Evolutionary conservation across 2,797 vertebrate species (phyloP).

Genomic region (Amblyopsis hoosieri): DNA sequence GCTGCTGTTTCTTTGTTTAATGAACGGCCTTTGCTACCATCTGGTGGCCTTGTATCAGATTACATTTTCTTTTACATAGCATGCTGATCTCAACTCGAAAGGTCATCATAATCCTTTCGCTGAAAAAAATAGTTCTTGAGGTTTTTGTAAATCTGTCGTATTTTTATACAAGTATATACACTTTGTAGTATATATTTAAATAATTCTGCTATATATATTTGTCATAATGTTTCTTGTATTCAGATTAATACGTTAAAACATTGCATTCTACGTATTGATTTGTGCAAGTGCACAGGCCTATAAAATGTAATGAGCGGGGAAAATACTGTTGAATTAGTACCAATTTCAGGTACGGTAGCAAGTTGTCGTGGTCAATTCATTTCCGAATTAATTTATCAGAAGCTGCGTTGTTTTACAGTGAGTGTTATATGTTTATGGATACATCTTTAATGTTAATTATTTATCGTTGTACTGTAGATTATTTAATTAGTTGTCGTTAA

Average conservation of each 20-base stretch:
- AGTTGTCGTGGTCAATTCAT: no score
- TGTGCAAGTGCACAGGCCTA: constrained; percentile 26
- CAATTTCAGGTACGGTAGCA: no score
- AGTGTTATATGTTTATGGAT: no score
- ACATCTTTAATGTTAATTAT: no score
- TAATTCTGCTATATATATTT: accelerated
- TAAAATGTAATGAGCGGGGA: no score
- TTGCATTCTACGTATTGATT: constrained; percentile 29
- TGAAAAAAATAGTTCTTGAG: constrained; percentile 45
- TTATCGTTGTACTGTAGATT: no score
- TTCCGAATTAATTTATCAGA: no score
- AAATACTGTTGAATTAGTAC: no score
- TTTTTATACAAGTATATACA: accelerated
- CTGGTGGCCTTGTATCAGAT: constrained; percentile 34
- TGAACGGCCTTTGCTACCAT: constrained; percentile 33
- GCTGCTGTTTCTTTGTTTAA: background rate
- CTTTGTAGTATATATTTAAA: no score
- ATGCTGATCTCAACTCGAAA: background rate
- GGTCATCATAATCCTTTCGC: constrained; percentile 35
- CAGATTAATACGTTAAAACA: background rate
- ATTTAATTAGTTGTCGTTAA: no score
- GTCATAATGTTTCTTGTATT: accelerated
- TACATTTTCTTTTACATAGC: background rate
- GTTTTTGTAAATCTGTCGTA: background rate
- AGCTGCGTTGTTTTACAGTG: no score